Evolutionary conservation across 2,888 invertebrate species (phyloP).

Genomic region (Dryococelus australis): DNA sequence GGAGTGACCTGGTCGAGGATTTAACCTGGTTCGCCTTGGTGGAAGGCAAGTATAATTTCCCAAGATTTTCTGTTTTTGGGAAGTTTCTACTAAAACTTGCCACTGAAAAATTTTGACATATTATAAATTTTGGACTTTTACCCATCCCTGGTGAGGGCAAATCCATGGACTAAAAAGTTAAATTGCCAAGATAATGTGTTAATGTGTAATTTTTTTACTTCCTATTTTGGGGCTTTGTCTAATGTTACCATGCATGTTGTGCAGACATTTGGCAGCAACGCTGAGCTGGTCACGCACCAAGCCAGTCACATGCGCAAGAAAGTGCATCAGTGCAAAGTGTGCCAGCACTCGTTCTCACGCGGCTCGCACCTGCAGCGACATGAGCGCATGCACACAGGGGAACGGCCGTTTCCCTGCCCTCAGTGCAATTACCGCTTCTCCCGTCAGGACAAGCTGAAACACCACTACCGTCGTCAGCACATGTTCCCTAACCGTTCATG

Average conservation of each 20-base stretch:
- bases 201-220: too few relatives aligned
- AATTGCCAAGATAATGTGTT: too few relatives aligned
- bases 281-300: slow-evolving; percentile 48
- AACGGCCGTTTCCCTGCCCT: slow-evolving; percentile 80
- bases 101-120: too few relatives aligned
- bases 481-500: neutral
- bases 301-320: slow-evolving; percentile 49
- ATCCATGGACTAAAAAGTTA: too few relatives aligned
- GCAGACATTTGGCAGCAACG: slow-evolving; percentile 39
- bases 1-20: too few relatives aligned
- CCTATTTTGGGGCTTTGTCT: too few relatives aligned
- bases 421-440: slow-evolving; percentile 76
- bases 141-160: too few relatives aligned
- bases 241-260: neutral
- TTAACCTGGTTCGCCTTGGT: too few relatives aligned
- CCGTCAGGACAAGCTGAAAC: slow-evolving; percentile 74
- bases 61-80: too few relatives aligned
- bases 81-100: too few relatives aligned
- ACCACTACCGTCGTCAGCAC: slow-evolving; percentile 63
- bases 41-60: too few relatives aligned
- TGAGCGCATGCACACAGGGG: slow-evolving; percentile 83
- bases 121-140: too few relatives aligned
- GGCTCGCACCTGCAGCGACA: slow-evolving; percentile 75
- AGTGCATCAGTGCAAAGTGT: slow-evolving; percentile 49
- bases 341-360: slow-evolving; percentile 63